Evolutionary conservation across 2,113 vertebrate genomes (phyloP).

Genomic region (Hippoglossus stenolepis): DNA sequence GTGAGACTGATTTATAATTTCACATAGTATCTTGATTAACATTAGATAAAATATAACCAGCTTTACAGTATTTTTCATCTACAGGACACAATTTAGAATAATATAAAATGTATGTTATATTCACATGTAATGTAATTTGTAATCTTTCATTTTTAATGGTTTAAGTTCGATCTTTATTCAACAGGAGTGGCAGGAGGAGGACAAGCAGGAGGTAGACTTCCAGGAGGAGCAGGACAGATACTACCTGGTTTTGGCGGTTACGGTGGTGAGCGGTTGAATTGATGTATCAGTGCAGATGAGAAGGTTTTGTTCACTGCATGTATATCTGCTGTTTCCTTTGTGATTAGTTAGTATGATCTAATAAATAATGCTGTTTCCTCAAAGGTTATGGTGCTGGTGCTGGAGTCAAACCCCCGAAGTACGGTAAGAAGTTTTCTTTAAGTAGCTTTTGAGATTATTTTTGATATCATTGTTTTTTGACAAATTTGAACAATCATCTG

Average conservation of each 20-base stretch:
- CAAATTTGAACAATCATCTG: neutral
- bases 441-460: neutral
- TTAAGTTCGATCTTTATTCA: neutral
- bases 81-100: neutral
- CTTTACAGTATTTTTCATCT: too few relatives aligned
- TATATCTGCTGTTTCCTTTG: neutral
- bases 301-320: neutral
- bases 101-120: neutral
- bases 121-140: neutral
- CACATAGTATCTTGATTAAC: neutral
- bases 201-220: conserved; percentile 49
- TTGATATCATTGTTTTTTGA: neutral
- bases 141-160: neutral
- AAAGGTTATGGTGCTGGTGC: conserved; percentile 61
- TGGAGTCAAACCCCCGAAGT: conserved; percentile 63
- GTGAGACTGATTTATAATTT: conserved; percentile 48
- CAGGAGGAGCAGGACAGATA: conserved; percentile 46
- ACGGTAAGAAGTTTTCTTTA: conserved; percentile 33
- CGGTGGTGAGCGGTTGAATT: conserved; percentile 45
- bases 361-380: neutral
- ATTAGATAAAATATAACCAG: neutral
- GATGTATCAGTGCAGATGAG: neutral
- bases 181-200: conserved; percentile 48
- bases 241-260: conserved; percentile 45
- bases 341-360: neutral